Conservation (phyloP, 2,888 invertebrate genomes). For the Eupeodes latifasciatus region DNA sequence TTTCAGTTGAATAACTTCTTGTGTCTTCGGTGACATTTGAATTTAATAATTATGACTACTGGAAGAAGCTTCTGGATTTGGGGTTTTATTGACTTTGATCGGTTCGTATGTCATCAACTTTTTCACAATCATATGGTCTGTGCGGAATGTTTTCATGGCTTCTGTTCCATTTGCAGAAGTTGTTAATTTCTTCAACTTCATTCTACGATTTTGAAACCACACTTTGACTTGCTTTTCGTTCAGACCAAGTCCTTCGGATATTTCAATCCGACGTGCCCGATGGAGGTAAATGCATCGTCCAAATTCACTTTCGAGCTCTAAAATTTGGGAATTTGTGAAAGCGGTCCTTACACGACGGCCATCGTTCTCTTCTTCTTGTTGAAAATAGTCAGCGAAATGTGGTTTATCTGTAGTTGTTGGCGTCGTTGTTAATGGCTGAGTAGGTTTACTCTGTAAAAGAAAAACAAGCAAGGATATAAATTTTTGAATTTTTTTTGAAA, state of each 20-base stretch:
- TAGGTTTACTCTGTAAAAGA: neutral
- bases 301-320: conserved; percentile 22
- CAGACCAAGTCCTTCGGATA: conserved; percentile 10
- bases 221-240: conserved; percentile 26
- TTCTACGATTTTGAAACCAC: conserved; percentile 42
- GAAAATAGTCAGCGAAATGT: neutral
- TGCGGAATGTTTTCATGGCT: neutral
- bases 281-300: neutral
- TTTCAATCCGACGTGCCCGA: conserved; percentile 5
- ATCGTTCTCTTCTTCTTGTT: neutral
- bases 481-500: no score
- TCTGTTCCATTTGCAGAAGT: neutral
- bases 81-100: neutral
- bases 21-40: neutral
- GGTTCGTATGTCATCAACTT: neutral
- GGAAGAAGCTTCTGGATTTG: no score
- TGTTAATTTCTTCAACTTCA: conserved; percentile 9
- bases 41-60: neutral
- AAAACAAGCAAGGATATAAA: neutral
- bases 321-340: neutral
- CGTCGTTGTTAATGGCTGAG: neutral
- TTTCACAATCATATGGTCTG: neutral
- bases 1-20: neutral
- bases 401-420: neutral
- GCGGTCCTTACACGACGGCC: neutral